phyloP scores from a whole-genome alignment of 2,888 invertebrate genomes.

The Eudemis profundana region DNA sequence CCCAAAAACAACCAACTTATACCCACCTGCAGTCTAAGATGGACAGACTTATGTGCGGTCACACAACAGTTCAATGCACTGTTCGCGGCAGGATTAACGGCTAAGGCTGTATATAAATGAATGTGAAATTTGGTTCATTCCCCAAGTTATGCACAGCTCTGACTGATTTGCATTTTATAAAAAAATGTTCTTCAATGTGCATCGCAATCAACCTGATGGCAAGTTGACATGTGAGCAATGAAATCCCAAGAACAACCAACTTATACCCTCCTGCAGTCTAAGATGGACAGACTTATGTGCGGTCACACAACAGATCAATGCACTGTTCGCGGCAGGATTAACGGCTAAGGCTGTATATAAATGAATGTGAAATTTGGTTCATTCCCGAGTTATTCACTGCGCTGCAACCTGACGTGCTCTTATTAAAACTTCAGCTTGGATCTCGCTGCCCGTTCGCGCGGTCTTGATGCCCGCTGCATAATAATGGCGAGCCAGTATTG shows the following conservation, averaged over 20 bases:
- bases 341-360: not conserved
- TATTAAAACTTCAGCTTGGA: constrained; percentile 63
- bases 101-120: constrained; percentile 6
- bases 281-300: too few species aligned
- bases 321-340: not conserved
- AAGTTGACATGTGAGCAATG: too few species aligned
- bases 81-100: not conserved
- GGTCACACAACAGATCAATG: too few species aligned
- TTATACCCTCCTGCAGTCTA: too few species aligned
- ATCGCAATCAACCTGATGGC: too few species aligned
- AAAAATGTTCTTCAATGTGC: too few species aligned
- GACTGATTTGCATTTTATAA: constrained; percentile 66
- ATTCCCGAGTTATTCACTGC: constrained; percentile 15
- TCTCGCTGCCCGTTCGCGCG: constrained; percentile 37
- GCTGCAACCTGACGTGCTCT: constrained; percentile 59
- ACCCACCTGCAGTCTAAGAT: too few species aligned
- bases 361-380: constrained; percentile 15
- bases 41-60: too few species aligned
- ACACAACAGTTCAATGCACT: too few species aligned
- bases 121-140: not conserved
- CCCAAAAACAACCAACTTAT: too few species aligned
- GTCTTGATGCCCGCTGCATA: constrained; percentile 35
- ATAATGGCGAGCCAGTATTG: constrained; percentile 38
- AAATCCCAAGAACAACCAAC: too few species aligned
- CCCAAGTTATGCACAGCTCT: constrained; percentile 37